Evolutionary conservation across 2,888 invertebrate genomes (phyloP).

Genomic region (Oligia fasciuncula): DNA sequence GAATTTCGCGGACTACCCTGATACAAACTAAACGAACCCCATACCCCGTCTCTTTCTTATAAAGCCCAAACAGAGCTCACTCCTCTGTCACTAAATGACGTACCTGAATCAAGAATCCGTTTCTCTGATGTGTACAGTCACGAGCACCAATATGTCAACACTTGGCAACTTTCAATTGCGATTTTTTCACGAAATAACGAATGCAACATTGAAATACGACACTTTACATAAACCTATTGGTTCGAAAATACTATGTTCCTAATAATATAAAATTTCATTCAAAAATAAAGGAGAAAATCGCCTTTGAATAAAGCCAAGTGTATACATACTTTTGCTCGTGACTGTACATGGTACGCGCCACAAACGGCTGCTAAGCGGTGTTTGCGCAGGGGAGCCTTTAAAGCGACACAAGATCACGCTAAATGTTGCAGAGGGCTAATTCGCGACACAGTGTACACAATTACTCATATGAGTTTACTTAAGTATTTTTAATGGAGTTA

Average conservation of each 20-base stretch:
- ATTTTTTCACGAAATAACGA: no score
- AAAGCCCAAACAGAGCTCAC: conserved; percentile 37
- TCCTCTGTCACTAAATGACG: conserved; percentile 37
- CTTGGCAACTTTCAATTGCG: no score
- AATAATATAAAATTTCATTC: no score
- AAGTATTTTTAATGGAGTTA: conserved; percentile 65
- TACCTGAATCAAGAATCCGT: conserved; percentile 48
- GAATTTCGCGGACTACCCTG: not conserved
- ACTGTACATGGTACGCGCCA: conserved; percentile 64
- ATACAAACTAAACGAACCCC: not conserved
- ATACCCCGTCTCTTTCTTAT: conserved; percentile 24
- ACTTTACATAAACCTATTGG: no score
- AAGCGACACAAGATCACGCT: conserved; percentile 66
- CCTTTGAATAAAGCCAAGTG: no score
- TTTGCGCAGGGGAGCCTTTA: conserved; percentile 72
- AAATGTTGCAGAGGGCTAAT: conserved; percentile 72
- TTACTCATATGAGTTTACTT: conserved; percentile 66
- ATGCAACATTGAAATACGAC: no score
- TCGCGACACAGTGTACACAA: conserved; percentile 68
- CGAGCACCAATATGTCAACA: no score
- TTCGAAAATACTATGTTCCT: no score
- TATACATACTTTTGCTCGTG: no score
- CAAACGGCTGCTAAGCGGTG: conserved; percentile 63
- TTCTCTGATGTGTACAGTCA: conserved; percentile 57
- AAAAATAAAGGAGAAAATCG: no score